These are phyloP conservation scores for Umimayanthus kanabou DNA, from an alignment of 92 coral and sea anemone genomes.

Conservation along the genomic window DNA sequence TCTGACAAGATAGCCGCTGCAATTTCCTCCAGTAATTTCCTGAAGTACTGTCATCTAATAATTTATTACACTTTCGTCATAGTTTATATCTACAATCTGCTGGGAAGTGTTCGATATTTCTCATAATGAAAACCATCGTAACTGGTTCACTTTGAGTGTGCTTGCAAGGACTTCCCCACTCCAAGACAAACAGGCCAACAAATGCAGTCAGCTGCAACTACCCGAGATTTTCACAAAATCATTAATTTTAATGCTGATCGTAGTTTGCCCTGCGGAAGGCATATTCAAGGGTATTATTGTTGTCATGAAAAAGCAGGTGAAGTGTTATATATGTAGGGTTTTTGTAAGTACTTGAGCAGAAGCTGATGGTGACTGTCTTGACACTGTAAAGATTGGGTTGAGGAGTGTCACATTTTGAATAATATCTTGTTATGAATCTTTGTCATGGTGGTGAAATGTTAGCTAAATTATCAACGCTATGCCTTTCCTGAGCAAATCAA, in stretches of 20 bases:
- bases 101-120: slow-evolving; percentile 61
- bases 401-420: slow-evolving; percentile 84
- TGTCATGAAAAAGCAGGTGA: slow-evolving; percentile 96
- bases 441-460: slow-evolving; percentile 67
- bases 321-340: slow-evolving; percentile 75
- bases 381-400: slow-evolving; percentile 56
- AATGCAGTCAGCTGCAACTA: slow-evolving; percentile 41
- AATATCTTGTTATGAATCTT: slow-evolving; percentile 66
- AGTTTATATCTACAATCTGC: slow-evolving; percentile 98
- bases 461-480: slow-evolving; percentile 63
- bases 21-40: slow-evolving; percentile 99
- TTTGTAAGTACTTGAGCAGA: slow-evolving; percentile 90
- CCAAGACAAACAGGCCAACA: slow-evolving; percentile 18
- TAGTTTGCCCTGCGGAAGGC: slow-evolving; percentile 77
- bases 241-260: slow-evolving; percentile 31
- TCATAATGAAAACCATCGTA: slow-evolving; percentile 55
- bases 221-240: slow-evolving; percentile 38
- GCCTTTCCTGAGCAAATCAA: slow-evolving; percentile 67
- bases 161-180: slow-evolving; percentile 22
- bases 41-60: slow-evolving; percentile 99
- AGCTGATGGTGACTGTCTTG: slow-evolving; percentile 91
- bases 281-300: slow-evolving; percentile 78
- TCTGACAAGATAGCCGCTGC: slow-evolving; percentile 99
- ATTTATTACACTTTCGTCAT: slow-evolving; percentile 96
- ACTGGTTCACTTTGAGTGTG: slow-evolving; percentile 33